Evolutionary conservation across 1,140 invertebrate genomes (phyloP), one percentile per base, ranked within the genome.

Genomic region (Telenomus remus): DNA sequence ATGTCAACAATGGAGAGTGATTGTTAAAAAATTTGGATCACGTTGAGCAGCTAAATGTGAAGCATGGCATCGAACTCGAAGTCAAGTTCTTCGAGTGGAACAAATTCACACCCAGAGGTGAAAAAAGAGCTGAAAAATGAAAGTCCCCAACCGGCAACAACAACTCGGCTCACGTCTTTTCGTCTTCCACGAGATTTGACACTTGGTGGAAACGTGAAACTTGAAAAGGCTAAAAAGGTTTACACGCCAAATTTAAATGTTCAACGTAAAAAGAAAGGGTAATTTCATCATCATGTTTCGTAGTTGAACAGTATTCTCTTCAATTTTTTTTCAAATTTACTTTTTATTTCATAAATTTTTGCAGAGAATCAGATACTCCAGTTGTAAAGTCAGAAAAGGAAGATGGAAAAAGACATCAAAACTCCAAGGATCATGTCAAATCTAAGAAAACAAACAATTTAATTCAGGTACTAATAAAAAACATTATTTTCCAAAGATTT

Each of bases 171-270:
- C 48, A 81, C 85, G 15, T 87, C 87, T n/a, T 87, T 84, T 49
- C 74, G 82, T 19, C 16, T 79, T 12, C 84, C 85, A 37, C 77
- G 86, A 56, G 85, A 87, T 68, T 79, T 86, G 42, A 86, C 85
- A 6, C 55, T 87, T 13, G 84, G 85, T 43, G 86, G 84, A 15
- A 85, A 79, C 55, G 48, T 85, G 7, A 87, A 86, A 49, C 46
- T 54, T 50, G 86, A 88, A 39, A 87, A 82, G 61, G 37, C 72
- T 10, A 87, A 83, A 55, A 86, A 84, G 72, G 16, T 84, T 1
- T 87, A 85, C 47, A 80, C 57, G 7, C 87, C 87, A 46, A 88
- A 88, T 75, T 57, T 87, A 4, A 87, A 87, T 80, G 84, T 80
- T 12, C 84, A 84, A 27, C 81, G 85, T 51, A 85, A 73, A 34